A percentile compares a stretch with the other conserved stretches of the same genome.
Conservation (phyloP, 64 coral and sea anemone species). For the Acropora yongei region DNA sequence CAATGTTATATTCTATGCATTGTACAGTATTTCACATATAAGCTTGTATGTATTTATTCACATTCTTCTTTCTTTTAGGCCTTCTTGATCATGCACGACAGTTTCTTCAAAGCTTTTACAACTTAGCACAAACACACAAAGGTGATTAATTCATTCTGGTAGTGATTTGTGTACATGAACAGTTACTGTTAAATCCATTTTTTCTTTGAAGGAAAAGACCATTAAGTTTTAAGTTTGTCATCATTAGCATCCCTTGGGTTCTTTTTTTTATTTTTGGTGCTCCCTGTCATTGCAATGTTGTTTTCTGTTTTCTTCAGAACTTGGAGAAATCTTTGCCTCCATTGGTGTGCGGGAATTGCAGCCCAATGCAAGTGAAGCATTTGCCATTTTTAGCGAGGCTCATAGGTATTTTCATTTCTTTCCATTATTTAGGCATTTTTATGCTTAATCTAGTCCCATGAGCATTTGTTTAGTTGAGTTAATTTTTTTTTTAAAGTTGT, state of each 20-base stretch:
- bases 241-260: too few relatives aligned
- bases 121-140: conserved; percentile 94
- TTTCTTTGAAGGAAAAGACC: too few relatives aligned
- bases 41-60: too few relatives aligned
- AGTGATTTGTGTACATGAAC: not conserved
- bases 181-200: too few relatives aligned
- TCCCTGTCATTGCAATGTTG: not conserved
- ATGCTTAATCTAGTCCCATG: not conserved
- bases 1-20: too few relatives aligned
- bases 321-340: conserved; percentile 98
- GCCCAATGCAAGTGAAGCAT: conserved; percentile 99
- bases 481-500: not conserved
- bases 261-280: not conserved
- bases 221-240: too few relatives aligned
- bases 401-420: conserved; percentile 69
- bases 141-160: conserved; percentile 34
- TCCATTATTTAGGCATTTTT: not conserved
- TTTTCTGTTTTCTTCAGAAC: conserved; percentile 58
- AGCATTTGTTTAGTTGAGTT: not conserved
- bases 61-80: conserved; percentile 50
- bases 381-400: conserved; percentile 93
- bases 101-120: conserved; percentile 97
- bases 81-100: conserved; percentile 91
- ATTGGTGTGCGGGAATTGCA: conserved; percentile 98
- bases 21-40: too few relatives aligned